A percentile compares a stretch with the other conserved stretches of the same genome.
phyloP scores from a whole-genome alignment of 1,140 invertebrate species.

The Psilanteris sp. region DNA sequence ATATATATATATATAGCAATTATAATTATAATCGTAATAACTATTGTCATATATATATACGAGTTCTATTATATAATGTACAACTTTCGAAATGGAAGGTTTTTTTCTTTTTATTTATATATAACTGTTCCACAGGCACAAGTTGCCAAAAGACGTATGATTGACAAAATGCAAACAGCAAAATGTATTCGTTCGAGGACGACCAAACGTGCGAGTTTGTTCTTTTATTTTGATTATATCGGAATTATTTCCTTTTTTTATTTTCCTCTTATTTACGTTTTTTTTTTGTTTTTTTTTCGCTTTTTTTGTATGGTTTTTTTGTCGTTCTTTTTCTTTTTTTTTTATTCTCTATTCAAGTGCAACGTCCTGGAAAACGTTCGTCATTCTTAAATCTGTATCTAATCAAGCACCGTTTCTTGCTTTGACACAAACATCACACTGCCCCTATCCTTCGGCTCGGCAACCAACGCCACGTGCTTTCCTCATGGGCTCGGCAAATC shows the following conservation, averaged over 20 bases:
- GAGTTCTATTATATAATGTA: conserved; percentile 62
- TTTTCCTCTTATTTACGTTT: conserved; percentile 1
- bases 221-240: no score
- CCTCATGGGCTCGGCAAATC: no score
- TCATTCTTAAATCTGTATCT: conserved; percentile 14
- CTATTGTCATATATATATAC: conserved; percentile 44
- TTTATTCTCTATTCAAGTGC: conserved; percentile 6
- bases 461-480: no score
- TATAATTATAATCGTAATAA: conserved; percentile 40
- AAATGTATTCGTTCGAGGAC: conserved; percentile 37
- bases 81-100: conserved; percentile 59
- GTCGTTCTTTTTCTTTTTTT: conserved; percentile 6
- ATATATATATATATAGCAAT: conserved; percentile 27
- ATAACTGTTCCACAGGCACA: conserved; percentile 80
- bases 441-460: conserved; percentile 52
- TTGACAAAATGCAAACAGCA: conserved; percentile 67
- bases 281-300: conserved; percentile 5
- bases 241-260: no score
- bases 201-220: no score
- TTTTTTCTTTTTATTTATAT: no score
- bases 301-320: conserved; percentile 7
- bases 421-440: conserved; percentile 65
- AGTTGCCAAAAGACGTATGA: conserved; percentile 73
- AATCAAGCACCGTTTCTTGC: conserved; percentile 54
- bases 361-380: conserved; percentile 31